These are phyloP conservation scores for Cryptomyrus ogoouensis DNA, from an alignment of 2,113 vertebrate species.

Conservation along the genomic window DNA sequence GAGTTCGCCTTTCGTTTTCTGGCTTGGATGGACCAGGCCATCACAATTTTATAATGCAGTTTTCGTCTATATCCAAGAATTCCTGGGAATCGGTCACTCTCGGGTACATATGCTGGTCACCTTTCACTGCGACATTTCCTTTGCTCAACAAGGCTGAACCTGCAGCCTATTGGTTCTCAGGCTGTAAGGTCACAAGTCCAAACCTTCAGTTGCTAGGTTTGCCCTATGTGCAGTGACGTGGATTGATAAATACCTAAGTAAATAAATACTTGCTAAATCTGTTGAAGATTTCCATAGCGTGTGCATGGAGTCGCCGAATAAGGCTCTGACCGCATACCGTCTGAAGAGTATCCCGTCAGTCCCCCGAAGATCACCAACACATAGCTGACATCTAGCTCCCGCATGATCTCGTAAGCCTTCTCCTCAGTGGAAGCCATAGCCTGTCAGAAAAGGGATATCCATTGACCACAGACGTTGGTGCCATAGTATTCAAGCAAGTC, in stretches of 20 bases:
- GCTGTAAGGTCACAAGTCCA: not conserved
- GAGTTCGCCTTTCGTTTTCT: not conserved
- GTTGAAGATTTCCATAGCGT: not conserved
- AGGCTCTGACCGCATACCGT: slow-evolving; percentile 62
- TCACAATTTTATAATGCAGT: not conserved
- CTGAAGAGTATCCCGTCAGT: slow-evolving; percentile 92
- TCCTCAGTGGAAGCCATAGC: slow-evolving; percentile 97
- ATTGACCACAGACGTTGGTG: not conserved
- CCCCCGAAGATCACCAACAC: slow-evolving; percentile 96
- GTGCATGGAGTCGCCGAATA: not conserved
- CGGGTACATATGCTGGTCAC: not conserved
- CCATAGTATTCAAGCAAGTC: not conserved
- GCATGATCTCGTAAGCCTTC: slow-evolving; percentile 95
- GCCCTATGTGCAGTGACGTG: not conserved
- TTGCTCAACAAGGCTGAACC: not conserved
- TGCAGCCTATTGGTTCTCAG: not conserved
- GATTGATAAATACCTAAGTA: not conserved
- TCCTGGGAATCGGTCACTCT: not conserved
- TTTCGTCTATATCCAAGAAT: not conserved
- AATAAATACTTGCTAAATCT: not conserved
- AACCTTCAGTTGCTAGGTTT: not conserved
- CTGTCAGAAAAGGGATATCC: slow-evolving; percentile 46
- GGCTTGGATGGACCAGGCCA: not conserved
- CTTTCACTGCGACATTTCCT: not conserved
- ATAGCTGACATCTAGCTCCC: slow-evolving; percentile 95